Base-by-base conservation (phyloP, 2,113 vertebrate species). In the Oxyruncus cristatus region DNA sequence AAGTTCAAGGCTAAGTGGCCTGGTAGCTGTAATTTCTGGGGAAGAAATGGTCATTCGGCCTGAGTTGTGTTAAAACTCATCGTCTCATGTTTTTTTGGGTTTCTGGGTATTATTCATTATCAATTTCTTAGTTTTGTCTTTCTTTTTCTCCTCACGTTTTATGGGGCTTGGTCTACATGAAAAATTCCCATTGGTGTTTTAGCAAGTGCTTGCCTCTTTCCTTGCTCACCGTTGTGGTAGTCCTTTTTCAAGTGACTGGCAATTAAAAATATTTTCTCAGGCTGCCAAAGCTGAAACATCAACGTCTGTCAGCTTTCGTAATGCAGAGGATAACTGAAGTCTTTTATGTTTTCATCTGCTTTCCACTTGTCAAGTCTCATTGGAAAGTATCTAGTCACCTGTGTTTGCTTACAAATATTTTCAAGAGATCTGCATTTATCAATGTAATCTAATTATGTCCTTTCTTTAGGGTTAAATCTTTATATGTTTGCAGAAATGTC, bases 371-470 rank as follows among this genome's bases (percentile, higher is more conserved):
- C 68, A 85, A 47, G n/a, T 93, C 85, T 85, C 19, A 1, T 44
- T 80, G 85, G 46, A 88, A 96, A 23, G 47, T 61, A 62, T 68
- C 6, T 16, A 89, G 83, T 93, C 58, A 62, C 35, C 32, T 68
- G 73, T 58, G 68, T 83, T 94, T 91, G 59, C 95, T 96, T 83
- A 66, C 71, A 95, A 94, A 74, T 93, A 59, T 80, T 92, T 91
- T 86, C 61, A 83, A 92, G 65, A 81, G 37, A 85, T 81, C 92
- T 92, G 41, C 73, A 91, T 95, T 94, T 95, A 88, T 94, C 67
- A 59, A 30, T 71, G 33, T 90, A 80, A 90, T 85, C 63, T 74
- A 85, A 88, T 95, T 92, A 95, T 22, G 22, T 8, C 14, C 35
- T 85, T 92, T 94, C 93, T 79, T 75, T 90, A 79, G 23, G 9